Evolutionary conservation across 2,797 vertebrate genomes (phyloP).

Genomic region (Premnoplex brunnescens): DNA sequence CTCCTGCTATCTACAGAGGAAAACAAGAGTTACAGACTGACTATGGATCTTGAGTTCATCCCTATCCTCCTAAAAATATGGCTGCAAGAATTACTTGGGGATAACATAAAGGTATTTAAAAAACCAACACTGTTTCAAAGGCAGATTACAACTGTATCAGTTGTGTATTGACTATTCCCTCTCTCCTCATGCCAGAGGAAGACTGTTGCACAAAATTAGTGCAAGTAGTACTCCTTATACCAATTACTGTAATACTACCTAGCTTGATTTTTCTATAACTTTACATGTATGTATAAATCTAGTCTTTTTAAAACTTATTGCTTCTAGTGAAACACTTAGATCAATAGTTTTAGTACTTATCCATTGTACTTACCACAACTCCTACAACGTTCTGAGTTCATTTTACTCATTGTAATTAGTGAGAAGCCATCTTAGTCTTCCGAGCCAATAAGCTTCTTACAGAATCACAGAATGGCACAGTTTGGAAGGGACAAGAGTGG

Average conservation of each 20-base stretch:
- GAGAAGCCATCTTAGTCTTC: neutral
- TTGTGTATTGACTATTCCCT: neutral
- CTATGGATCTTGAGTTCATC: neutral
- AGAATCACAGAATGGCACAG: neutral
- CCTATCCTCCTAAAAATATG: neutral
- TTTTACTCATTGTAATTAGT: neutral
- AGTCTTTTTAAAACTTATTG: neutral
- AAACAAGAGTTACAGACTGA: neutral
- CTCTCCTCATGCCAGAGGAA: neutral
- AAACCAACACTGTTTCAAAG: neutral
- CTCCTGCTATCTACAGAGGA: constrained; percentile 66
- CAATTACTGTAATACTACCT: neutral
- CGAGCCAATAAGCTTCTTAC: neutral
- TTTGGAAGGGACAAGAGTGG: neutral
- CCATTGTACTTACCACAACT: neutral
- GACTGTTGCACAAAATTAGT: neutral
- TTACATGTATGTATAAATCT: neutral
- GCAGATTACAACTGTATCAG: neutral
- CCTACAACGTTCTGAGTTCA: neutral
- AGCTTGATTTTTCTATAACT: neutral
- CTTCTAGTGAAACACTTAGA: neutral
- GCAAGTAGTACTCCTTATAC: neutral
- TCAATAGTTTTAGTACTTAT: neutral
- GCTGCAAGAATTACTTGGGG: neutral
- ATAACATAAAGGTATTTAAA: neutral